phyloP scores from a whole-genome alignment of 1,140 invertebrate species.

The Stegodyphus mimosarum region DNA sequence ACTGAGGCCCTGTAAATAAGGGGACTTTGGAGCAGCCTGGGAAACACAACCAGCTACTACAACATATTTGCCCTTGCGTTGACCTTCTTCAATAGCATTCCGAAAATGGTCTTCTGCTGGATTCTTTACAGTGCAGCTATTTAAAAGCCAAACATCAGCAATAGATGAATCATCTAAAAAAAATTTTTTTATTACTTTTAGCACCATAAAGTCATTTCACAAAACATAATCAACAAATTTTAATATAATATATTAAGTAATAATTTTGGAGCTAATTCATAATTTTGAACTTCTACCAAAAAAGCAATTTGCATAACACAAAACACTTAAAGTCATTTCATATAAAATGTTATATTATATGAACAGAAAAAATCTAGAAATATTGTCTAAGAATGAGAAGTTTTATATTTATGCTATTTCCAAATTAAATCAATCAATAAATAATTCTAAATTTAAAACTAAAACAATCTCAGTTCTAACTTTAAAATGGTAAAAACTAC shows the following conservation, averaged over 20 bases:
- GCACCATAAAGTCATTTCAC: too few relatives aligned
- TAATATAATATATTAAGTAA: too few relatives aligned
- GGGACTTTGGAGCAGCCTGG: constrained; percentile 72
- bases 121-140: constrained; percentile 97
- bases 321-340: too few relatives aligned
- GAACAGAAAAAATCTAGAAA: too few relatives aligned
- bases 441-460: not conserved
- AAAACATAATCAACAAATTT: too few relatives aligned
- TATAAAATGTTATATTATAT: too few relatives aligned
- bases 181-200: not conserved
- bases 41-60: constrained; percentile 97
- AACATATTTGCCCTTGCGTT: constrained; percentile 81
- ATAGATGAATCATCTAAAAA: constrained; percentile 77
- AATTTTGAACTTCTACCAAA: too few relatives aligned
- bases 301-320: too few relatives aligned
- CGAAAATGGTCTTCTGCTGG: constrained; percentile 96
- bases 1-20: constrained; percentile 84
- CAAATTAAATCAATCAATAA: too few relatives aligned
- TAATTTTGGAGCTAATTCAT: too few relatives aligned
- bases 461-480: not conserved
- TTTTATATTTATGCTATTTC: too few relatives aligned
- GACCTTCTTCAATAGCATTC: constrained; percentile 88
- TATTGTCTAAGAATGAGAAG: too few relatives aligned
- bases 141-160: constrained; percentile 94
- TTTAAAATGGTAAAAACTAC: constrained; percentile 18